Base-by-base conservation (phyloP, 2,888 invertebrate species). In the Deroplatys truncata region DNA sequence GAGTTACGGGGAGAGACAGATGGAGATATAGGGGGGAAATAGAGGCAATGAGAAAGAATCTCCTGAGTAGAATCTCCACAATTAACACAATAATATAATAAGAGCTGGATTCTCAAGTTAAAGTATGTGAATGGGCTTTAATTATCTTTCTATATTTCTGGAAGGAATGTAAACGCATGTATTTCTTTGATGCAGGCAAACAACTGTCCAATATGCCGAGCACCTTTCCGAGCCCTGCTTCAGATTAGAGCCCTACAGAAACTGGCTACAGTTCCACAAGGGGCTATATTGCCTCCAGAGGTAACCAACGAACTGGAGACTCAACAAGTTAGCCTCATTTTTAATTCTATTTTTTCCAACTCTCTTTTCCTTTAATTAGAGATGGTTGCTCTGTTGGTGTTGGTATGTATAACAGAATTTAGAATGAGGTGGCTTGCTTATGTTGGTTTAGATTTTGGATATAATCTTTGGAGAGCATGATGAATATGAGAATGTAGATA, bases 161-260 rank as follows among this genome's bases (percentile, higher is more conserved):
- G 13, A 43, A 13, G 13, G 43, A 43, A 43, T 43, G 13, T 43
- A 43, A 43, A 10, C 93, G 94, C 56, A 13, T 89, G 10, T 83
- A 20, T 49, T 49, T 28, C 28, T 89, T 89, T 85, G 28, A 85
- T 91, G 8, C 91, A 93, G 95, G 98, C 99, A 43, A 99, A 98
- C 94, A 99, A 99, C 94, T 99, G 99, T 92, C 99, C 99, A 13
- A 99, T 99, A 92, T 99, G 99, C 93, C 95, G 99, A 91, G 98
- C 99, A n/a, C 99, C 99, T 16, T 99, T 99, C 94, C 95, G 99
- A 91, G 99, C 99, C 0, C 95, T 99, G 88, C 94, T 99, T 90
- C 99, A 99, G 94, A 98, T 99, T 88, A 95, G 98, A 91, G 99
- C 99, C 35, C 95, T 99, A 92, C 98, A 98, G 93, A 97, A 97